Percentiles rank a stretch among this genome's conserved stretches.
Conservation (phyloP, 2,797 vertebrate species). For the Labeo calbasu region DNA sequence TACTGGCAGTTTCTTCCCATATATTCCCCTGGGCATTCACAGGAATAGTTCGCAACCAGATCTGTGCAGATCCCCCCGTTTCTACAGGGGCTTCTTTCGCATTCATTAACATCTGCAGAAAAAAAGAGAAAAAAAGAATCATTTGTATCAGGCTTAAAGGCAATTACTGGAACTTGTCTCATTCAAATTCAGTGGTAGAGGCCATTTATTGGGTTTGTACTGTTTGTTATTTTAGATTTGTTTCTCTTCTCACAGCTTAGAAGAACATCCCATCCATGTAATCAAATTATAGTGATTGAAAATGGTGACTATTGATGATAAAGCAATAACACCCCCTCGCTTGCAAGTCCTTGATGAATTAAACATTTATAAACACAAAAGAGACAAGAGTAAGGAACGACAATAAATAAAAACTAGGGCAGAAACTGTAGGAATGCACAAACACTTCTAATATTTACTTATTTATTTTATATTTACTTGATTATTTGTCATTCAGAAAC, state of each 20-base stretch:
- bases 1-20: slow-evolving; percentile 98
- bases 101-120: slow-evolving; percentile 92
- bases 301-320: slow-evolving; percentile 32
- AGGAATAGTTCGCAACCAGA: slow-evolving; percentile 95
- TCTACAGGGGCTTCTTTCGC: slow-evolving; percentile 93
- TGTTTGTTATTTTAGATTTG: slow-evolving; percentile 63
- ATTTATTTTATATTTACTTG: no score
- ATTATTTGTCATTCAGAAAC: not conserved
- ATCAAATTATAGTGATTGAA: slow-evolving; percentile 48
- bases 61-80: slow-evolving; percentile 98
- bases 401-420: not conserved
- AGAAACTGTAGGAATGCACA: not conserved
- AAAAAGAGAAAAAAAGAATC: slow-evolving; percentile 40
- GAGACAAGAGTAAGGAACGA: not conserved
- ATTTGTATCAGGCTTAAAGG: slow-evolving; percentile 61
- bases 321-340: slow-evolving; percentile 15
- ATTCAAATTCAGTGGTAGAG: slow-evolving; percentile 69
- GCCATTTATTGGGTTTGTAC: slow-evolving; percentile 67
- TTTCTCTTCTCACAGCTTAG: slow-evolving; percentile 54
- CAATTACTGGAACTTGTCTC: slow-evolving; percentile 67
- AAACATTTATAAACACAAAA: slow-evolving; percentile 4
- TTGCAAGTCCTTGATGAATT: slow-evolving; percentile 23
- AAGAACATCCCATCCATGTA: slow-evolving; percentile 55
- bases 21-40: slow-evolving; percentile 97
- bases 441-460: not conserved